A percentile compares a stretch with the other conserved stretches of the same genome.
phyloP scores from a whole-genome alignment of 2,797 vertebrate species.

The Pseudotriccus pelzelni region DNA sequence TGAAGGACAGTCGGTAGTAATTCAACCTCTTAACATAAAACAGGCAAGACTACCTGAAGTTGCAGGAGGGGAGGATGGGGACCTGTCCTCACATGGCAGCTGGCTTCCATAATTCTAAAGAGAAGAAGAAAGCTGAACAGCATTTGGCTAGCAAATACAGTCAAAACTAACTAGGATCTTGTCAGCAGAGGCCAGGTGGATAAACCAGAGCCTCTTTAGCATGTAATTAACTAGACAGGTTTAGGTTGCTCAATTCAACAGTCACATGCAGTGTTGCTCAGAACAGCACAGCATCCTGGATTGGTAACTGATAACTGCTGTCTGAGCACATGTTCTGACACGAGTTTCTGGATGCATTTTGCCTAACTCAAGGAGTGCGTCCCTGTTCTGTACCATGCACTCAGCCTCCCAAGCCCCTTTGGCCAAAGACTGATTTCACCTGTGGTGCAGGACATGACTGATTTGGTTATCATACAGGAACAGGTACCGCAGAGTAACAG shows the following conservation, averaged over 20 bases:
- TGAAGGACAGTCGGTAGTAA: not conserved
- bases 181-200: not conserved
- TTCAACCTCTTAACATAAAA: not conserved
- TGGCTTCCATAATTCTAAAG: conserved; percentile 68
- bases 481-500: not conserved
- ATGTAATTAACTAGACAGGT: not conserved
- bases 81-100: conserved; percentile 58
- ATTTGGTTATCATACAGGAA: not conserved
- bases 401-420: not conserved
- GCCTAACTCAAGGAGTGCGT: not conserved
- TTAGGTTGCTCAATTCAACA: not conserved
- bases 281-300: not conserved
- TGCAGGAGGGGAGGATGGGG: conserved; percentile 61
- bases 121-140: not conserved
- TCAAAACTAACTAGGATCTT: not conserved
- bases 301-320: not conserved
- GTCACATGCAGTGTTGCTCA: not conserved
- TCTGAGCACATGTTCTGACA: not conserved
- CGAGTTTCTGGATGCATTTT: not conserved
- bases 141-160: not conserved
- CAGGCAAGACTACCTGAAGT: conserved; percentile 69
- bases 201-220: not conserved
- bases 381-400: not conserved
- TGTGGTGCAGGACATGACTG: not conserved
- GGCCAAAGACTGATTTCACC: not conserved